Conservation (phyloP, 2,888 invertebrate genomes). For the Mesopsocus fuscifrons region DNA sequence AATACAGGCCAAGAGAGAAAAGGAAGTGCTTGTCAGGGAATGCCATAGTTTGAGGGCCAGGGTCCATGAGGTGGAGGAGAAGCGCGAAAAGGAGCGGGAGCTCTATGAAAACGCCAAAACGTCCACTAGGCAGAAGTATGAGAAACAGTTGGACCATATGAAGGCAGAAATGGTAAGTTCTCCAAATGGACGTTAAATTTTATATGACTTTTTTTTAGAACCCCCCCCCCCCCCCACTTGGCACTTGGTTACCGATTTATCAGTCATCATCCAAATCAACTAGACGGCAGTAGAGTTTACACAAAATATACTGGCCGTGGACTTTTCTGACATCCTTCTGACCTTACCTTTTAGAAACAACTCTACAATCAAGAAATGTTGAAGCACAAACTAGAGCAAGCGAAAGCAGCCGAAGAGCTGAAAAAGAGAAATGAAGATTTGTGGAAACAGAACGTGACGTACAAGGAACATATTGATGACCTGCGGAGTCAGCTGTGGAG, state of each 20-base stretch:
- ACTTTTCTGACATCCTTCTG: too few species aligned
- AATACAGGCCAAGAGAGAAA: neutral
- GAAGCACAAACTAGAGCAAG: conserved; percentile 29
- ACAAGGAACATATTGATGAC: conserved; percentile 26
- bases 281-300: too few species aligned
- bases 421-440: conserved; percentile 22
- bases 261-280: too few species aligned
- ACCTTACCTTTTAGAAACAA: conserved; percentile 23
- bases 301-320: too few species aligned
- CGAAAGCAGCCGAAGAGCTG: conserved; percentile 27
- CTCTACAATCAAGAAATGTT: conserved; percentile 40
- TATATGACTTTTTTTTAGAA: too few species aligned
- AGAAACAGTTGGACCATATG: conserved; percentile 55
- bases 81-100: conserved; percentile 25
- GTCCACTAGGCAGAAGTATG: conserved; percentile 44
- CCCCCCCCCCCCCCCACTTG: too few species aligned
- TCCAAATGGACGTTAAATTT: too few species aligned
- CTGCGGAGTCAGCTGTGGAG: conserved; percentile 39
- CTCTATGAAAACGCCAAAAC: conserved; percentile 30
- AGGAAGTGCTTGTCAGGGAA: neutral
- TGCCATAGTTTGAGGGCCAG: neutral
- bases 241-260: too few species aligned
- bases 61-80: conserved; percentile 20
- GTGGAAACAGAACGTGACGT: conserved; percentile 29
- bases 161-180: conserved; percentile 65